These are phyloP conservation scores for Flexamia atlantica DNA, from an alignment of 2,888 invertebrate genomes.

Conservation along the genomic window DNA sequence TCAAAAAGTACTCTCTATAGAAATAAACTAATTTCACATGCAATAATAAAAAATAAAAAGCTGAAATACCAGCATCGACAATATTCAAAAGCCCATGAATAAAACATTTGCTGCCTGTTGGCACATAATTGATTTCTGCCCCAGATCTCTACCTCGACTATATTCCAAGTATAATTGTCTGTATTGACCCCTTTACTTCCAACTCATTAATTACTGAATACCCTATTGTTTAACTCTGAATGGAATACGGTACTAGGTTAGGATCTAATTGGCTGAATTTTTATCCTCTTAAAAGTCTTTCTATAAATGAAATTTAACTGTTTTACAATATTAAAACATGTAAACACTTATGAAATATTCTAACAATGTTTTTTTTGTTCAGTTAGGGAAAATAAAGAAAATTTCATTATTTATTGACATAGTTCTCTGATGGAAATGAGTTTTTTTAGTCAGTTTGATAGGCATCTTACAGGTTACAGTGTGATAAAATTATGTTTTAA, in stretches of 20 bases:
- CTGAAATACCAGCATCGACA: not conserved
- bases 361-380: no score
- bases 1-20: not conserved
- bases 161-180: slow-evolving; percentile 4
- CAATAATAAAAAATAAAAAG: not conserved
- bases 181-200: not conserved
- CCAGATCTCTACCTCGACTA: not conserved
- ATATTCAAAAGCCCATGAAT: slow-evolving; percentile 21
- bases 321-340: no score
- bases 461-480: no score
- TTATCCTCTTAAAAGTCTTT: no score
- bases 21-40: not conserved
- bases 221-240: not conserved
- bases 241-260: not conserved
- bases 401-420: no score
- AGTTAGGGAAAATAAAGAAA: no score
- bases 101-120: slow-evolving; percentile 7
- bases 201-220: not conserved
- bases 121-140: slow-evolving; percentile 34
- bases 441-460: no score
- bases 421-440: no score
- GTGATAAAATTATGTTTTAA: no score
- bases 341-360: no score
- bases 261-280: no score
- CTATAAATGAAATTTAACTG: no score